phyloP scores from a whole-genome alignment of 2,113 vertebrate species.

The Myiozetetes cayanensis region DNA sequence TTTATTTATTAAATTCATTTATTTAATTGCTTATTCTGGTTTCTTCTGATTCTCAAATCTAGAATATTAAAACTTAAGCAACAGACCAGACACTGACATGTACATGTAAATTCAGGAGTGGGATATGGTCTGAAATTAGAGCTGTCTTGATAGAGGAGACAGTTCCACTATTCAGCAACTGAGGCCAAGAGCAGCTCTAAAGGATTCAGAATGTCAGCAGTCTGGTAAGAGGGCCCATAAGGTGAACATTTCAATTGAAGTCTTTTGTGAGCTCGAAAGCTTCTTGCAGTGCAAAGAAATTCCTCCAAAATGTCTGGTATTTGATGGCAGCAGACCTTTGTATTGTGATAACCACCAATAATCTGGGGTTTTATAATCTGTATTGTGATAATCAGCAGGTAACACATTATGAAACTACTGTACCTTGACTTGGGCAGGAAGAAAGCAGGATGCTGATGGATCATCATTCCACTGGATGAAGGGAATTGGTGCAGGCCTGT shows the following conservation, averaged over 20 bases:
- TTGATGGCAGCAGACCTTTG: background rate
- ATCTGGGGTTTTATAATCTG: background rate
- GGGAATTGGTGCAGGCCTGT: background rate
- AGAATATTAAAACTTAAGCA: background rate
- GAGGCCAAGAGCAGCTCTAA: background rate
- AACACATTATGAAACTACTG: background rate
- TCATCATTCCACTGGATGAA: background rate
- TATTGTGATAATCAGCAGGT: background rate
- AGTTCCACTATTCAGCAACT: background rate
- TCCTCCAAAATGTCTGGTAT: background rate
- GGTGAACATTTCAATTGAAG: background rate
- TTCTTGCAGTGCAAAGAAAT: background rate
- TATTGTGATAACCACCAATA: background rate
- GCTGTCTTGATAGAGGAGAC: background rate
- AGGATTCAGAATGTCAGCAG: background rate
- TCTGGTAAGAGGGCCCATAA: background rate
- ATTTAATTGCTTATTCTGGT: background rate
- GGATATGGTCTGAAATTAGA: background rate
- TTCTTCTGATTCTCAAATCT: background rate
- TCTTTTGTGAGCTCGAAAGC: background rate
- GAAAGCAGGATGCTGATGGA: background rate
- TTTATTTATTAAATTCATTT: background rate
- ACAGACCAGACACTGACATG: background rate
- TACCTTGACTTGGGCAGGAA: background rate
- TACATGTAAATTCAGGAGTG: background rate